phyloP scores from a whole-genome alignment of 2,888 invertebrate genomes.

The Dicycla oo region DNA sequence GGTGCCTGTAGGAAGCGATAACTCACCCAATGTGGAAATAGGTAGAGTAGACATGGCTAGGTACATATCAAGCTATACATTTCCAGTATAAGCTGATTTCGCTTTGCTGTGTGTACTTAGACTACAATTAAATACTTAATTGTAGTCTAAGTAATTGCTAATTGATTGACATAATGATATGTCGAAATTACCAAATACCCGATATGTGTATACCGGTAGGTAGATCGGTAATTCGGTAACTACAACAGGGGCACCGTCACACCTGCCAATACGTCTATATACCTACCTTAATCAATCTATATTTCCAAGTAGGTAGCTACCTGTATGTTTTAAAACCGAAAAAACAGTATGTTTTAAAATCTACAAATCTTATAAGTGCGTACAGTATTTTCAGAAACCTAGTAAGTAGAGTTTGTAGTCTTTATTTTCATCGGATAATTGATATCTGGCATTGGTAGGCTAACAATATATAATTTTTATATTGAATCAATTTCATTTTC shows the following conservation, averaged over 20 bases:
- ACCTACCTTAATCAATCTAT: neutral
- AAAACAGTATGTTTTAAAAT: neutral
- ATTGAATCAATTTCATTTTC: too few species aligned
- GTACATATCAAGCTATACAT: too few species aligned
- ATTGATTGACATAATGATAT: too few species aligned
- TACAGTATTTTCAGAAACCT: neutral
- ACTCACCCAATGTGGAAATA: neutral
- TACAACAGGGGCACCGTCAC: neutral
- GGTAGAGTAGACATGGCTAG: too few species aligned
- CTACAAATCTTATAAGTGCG: neutral
- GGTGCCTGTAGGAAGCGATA: neutral
- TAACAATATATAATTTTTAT: too few species aligned
- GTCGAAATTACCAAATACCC: neutral
- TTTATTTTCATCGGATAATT: too few species aligned
- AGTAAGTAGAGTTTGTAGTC: neutral
- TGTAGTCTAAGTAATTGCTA: neutral
- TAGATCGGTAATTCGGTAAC: neutral
- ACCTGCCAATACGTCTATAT: neutral
- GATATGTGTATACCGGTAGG: neutral
- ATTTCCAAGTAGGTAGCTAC: too few species aligned
- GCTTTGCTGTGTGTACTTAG: too few species aligned
- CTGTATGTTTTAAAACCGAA: neutral
- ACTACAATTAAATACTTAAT: neutral
- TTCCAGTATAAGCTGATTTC: too few species aligned
- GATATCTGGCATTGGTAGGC: too few species aligned